Conservation (phyloP, 2,888 invertebrate genomes). For the Temnothorax unifasciatus region DNA sequence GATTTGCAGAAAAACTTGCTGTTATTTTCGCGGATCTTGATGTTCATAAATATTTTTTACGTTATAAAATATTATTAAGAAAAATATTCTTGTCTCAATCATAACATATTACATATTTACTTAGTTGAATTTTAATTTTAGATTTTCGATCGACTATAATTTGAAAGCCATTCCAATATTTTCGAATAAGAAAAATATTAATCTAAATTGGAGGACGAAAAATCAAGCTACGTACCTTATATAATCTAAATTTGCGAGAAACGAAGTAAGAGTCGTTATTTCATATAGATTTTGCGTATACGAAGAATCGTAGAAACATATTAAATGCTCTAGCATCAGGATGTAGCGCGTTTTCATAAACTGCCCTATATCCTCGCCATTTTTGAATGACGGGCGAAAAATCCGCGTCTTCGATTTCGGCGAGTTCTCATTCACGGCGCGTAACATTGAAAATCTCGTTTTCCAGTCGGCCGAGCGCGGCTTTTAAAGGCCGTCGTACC, state of each 20-base stretch:
- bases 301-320: background rate
- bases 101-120: background rate
- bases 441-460: conserved; percentile 57
- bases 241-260: background rate
- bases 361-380: background rate
- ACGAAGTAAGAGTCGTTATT: background rate
- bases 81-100: background rate
- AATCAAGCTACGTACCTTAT: background rate
- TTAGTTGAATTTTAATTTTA: conserved; percentile 2
- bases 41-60: background rate
- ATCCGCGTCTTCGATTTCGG: conserved; percentile 39
- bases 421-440: conserved; percentile 51
- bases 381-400: background rate
- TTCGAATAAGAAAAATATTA: background rate
- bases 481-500: conserved; percentile 75
- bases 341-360: background rate
- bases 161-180: background rate
- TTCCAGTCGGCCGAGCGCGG: conserved; percentile 49
- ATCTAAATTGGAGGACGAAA: background rate
- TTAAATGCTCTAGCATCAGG: background rate
- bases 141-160: background rate
- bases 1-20: background rate
- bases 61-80: background rate
- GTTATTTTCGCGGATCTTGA: background rate
- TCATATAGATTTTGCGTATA: background rate